phyloP scores from a whole-genome alignment of 2,888 invertebrate species.

The Periphyllus acericola region DNA sequence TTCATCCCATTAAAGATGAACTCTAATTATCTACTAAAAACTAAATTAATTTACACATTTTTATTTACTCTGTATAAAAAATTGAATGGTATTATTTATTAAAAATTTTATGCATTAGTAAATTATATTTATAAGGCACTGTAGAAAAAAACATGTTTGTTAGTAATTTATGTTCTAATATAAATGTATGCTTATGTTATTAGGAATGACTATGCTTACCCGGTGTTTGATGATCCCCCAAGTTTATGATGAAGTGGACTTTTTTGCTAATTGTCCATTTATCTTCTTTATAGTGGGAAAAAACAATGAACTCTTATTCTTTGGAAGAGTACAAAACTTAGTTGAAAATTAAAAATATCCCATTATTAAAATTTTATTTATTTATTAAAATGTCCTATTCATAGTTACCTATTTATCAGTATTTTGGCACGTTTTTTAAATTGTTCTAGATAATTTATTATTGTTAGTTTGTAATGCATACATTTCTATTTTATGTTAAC shows the following conservation, averaged over 20 bases:
- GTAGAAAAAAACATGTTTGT: background rate
- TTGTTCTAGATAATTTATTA: slow-evolving; percentile 25
- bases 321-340: slow-evolving; percentile 39
- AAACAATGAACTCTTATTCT: slow-evolving; percentile 48
- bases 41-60: background rate
- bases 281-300: slow-evolving; percentile 59
- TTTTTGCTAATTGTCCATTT: slow-evolving; percentile 66
- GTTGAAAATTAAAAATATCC: slow-evolving; percentile 13
- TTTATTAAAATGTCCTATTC: no score
- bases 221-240: slow-evolving; percentile 40
- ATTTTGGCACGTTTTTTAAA: slow-evolving; percentile 4
- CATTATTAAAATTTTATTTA: background rate
- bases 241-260: slow-evolving; percentile 62
- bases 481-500: background rate
- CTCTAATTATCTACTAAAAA: slow-evolving; percentile 11
- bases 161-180: slow-evolving; percentile 27
- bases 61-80: background rate
- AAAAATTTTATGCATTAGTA: background rate
- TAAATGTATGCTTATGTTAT: slow-evolving; percentile 46
- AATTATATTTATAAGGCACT: background rate
- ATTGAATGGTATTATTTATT: background rate
- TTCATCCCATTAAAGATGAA: slow-evolving; percentile 8
- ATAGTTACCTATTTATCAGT: slow-evolving; percentile 43
- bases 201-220: slow-evolving; percentile 44
- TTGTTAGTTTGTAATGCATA: background rate